Base-by-base conservation (phyloP, 30 jellyfish, hydroid and myxozoan genomes). In the Cassiopea andromeda region DNA sequence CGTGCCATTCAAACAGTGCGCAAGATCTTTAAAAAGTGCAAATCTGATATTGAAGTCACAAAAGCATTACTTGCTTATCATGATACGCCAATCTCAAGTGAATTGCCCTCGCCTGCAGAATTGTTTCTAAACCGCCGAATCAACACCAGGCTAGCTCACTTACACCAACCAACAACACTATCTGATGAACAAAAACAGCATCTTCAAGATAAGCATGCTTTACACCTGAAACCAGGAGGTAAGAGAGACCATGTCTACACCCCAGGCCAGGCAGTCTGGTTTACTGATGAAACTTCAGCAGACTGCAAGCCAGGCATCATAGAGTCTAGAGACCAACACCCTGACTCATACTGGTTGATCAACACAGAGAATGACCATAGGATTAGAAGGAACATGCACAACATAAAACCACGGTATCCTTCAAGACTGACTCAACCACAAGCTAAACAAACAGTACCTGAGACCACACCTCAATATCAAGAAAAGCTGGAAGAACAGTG, bases 1-100 rank as follows among this genome's bases (percentile, higher is more conserved):
- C 50, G 60, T 18, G 50, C 92, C 46, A 83, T 83, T 44, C 71
- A 83, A 83, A 50, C 87, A 45, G 77, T 71, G 66, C 75, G 75
- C 75, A 19, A 66, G 45, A 66, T 66, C 75, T 66, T 66, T 66
- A 19, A 66, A 19, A 66, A 66, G 45, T 66, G 27, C 43, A 66
- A 66, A 66, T 66, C 75, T 66, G 75, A 66, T 66, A 14, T 66
- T 66, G 75, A 66, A 66, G 75, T 66, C 43, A 66, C 45, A 19
- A 19, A 66, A 66, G 75, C 75, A 66, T 66, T 66, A 19, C 75
- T 66, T 66, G 75, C 75, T 66, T 66, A 66, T 66, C 75, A 66
- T 66, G 75, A 66, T 66, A 66, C 75, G 15, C 75, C 75, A 66
- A 66, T 66, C 75, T 19, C 75, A 66, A 66, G 18, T 66, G 75